Evolutionary conservation across 2,888 invertebrate genomes (phyloP), one percentile per base, ranked within the genome.

Genomic region (Limnephilus marmoratus): DNA sequence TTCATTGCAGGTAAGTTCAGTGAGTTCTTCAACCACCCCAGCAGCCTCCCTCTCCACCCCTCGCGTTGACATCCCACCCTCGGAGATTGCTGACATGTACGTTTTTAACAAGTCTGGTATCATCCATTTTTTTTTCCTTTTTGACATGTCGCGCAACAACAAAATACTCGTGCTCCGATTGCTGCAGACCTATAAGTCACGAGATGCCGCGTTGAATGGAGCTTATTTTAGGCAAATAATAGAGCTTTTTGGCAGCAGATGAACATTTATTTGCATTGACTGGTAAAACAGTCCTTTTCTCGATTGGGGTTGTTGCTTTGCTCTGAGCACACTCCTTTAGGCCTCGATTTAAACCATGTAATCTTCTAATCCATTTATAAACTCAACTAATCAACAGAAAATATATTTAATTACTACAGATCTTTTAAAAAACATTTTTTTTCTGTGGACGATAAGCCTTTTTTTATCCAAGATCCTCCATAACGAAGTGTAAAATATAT

Each of bases 31-130:
- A 31, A 11, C 37, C 49, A n/a, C 41, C 85, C 68, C 49, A 13
- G 68, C 82, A 24, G n/a, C 89, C 49, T 45, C 29, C 34, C n/a
- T 53, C n/a, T 45, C 68, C 85, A n/a, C 81, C 24, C 24, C 24
- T 68, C 68, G 68, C 68, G 68, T 24, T 68, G 68, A n/a, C n/a
- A 24, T 24, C 24, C 37, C 49, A 49, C 31, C 49, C 15, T 83
- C 88, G 37, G 88, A 41, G 91, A 68, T 49, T 31, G 83, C 45
- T 81, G 88, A 68, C 53, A 45, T 91, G 49, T 87, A 83, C 89
- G 89, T 91, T 91, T 91, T 91, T 68, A 91, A 91, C 91, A 91
- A 87, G 88, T 88, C 80, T 41, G 91, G 86, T 87, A 80, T 87
- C 87, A 91, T 29, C 15, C 68, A 85, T 53, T 91, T 53, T 87